Evolutionary conservation across 2,113 vertebrate genomes (phyloP).

Genomic region (Dicentrarchus labrax): DNA sequence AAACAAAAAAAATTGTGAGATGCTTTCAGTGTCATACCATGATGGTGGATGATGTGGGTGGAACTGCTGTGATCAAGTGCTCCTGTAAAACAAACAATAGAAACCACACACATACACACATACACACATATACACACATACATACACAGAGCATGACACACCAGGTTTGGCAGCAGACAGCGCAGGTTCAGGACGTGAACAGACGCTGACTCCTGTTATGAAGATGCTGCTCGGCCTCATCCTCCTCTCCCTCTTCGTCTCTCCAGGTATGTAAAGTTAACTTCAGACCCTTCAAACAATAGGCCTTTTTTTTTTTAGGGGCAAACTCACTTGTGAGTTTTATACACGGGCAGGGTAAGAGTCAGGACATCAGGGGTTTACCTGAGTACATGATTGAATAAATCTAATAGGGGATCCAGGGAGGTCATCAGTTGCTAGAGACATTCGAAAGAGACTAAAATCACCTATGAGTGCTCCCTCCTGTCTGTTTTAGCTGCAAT

Average conservation of each 20-base stretch:
- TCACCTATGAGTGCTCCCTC: background rate
- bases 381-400: background rate
- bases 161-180: conserved; percentile 14
- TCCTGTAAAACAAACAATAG: conserved; percentile 27
- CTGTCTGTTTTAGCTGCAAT: background rate
- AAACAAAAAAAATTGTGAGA: conserved; percentile 36
- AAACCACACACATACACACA: conserved; percentile 29
- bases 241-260: conserved; percentile 62
- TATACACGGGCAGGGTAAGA: background rate
- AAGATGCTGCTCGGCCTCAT: conserved; percentile 52
- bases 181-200: background rate
- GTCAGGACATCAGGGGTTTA: background rate
- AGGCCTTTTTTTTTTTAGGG: background rate
- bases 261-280: conserved; percentile 65
- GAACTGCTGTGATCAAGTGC: conserved; percentile 33
- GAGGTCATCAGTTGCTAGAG: background rate
- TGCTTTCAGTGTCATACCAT: conserved; percentile 21
- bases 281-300: background rate
- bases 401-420: no score
- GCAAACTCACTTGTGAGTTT: background rate
- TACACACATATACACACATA: conserved; percentile 15
- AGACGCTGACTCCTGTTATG: conserved; percentile 12
- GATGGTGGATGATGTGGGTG: conserved; percentile 49
- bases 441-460: background rate
- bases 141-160: conserved; percentile 4